Base-by-base conservation (phyloP, 2,888 invertebrate species). In the Leptarthrus brevirostris region DNA sequence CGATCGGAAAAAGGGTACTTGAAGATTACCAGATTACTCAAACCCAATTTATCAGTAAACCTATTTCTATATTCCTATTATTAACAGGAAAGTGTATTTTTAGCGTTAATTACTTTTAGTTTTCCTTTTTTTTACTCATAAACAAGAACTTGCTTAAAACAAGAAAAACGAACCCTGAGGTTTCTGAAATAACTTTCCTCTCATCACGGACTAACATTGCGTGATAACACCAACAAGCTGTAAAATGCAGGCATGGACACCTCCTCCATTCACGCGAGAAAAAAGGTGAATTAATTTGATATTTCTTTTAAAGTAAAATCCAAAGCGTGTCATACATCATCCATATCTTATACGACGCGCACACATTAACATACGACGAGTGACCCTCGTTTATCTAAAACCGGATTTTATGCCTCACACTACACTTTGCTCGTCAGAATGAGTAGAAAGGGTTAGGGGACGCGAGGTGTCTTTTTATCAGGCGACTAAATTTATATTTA, bases 321-420 rank as follows among this genome's bases (percentile, higher is more conserved):
- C 34, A 52, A 69, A 69, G 69, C 69, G 69, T 69, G 66, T 66
- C 66, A 66, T 66, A 26, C 69, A 52, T 69, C 69, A 69, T 47
- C 49, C 69, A 30, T 34, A 52, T 69, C 49, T 69, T 52, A 52
- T 30, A 47, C 52, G 20, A 2, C 16, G 69, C 18, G 49, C 30
- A 16, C 52, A 69, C 34, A 26, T n/a, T n/a, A 6, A 24, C 30
- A 14, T 16, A n/a, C 16, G 22, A n/a, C 22, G 20, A 34, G 18
- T 69, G 34, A 49, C 69, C 69, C 69, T 49, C 69, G 30, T 14
- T 66, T 49, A 69, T 52, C 52, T 6, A 52, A 69, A 69, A 69
- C 69, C 30, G 69, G 69, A 69, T 69, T 69, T 69, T 52, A 69
- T 69, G 69, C 18, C 30, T 52, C 14, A 24, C 69, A 69, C 69